phyloP scores from a whole-genome alignment of 2,113 vertebrate species.

The Ptilorrhoa leucosticta region DNA sequence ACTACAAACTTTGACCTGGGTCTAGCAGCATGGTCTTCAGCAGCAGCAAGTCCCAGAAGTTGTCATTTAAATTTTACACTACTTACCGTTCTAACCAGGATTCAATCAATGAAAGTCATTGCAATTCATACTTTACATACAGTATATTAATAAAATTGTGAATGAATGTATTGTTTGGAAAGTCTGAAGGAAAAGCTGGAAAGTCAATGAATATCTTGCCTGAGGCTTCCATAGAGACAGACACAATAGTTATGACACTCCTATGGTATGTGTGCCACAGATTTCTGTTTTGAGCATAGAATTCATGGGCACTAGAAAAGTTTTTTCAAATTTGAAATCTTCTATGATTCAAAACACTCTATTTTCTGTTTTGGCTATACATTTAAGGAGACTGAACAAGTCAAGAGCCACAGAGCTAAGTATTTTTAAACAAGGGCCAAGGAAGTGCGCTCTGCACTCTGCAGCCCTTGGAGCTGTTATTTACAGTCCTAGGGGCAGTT shows the following conservation, averaged over 20 bases:
- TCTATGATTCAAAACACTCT: neutral
- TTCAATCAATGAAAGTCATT: neutral
- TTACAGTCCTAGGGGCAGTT: neutral
- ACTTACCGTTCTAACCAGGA: neutral
- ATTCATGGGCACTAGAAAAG: neutral
- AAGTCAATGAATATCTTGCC: neutral
- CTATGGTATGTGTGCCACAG: neutral
- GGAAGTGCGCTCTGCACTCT: neutral
- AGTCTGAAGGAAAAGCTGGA: neutral
- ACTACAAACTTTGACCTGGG: neutral
- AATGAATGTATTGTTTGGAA: neutral
- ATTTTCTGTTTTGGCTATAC: neutral
- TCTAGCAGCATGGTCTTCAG: neutral
- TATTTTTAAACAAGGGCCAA: neutral
- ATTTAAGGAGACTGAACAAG: neutral
- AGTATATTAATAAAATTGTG: neutral
- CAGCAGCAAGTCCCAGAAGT: neutral
- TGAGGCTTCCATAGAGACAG: conserved; percentile 52
- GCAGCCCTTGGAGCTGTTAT: neutral
- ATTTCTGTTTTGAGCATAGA: neutral
- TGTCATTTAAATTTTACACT: neutral
- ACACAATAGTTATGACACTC: conserved; percentile 57
- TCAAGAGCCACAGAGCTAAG: neutral
- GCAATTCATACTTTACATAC: neutral
- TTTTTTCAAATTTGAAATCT: neutral